Base-by-base conservation (phyloP, 2,888 invertebrate genomes). In the Tipula unca region DNA sequence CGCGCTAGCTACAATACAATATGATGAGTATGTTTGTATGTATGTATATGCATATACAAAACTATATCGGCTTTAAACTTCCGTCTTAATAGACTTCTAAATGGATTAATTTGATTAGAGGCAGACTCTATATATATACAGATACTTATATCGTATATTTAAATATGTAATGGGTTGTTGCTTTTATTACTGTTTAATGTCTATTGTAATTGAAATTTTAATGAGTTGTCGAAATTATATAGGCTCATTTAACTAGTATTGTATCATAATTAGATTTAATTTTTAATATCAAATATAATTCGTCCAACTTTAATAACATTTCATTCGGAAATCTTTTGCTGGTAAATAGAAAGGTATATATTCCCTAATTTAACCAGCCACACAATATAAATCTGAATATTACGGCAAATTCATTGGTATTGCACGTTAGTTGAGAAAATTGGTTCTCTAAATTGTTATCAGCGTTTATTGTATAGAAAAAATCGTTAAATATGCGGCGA, bases 81-180 rank as follows among this genome's bases (percentile, higher is more conserved):
- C 69, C 69, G 69, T 69, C 69, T 69, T 25, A 69, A 69, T 69
- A 69, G 25, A 25, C 20, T 69, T 69, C 10, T 69, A 69, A 69
- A 69, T 69, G 69, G 69, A 69, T 69, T 69, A 69, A 69, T 69
- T 69, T 69, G 69, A 69, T 69, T 69, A 69, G 69, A 10, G 69
- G 69, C 69, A 69, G 69, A 69, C 69, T 69, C 25, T 69, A 20
- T 6, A 32, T 32, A 32, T 2, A 2, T 32, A 32, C 32, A 6
- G 32, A n/a, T n/a, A n/a, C n/a, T n/a, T 25, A 69, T 25, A 69
- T 69, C 20, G 13, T 25, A 13, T 48, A 48, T 25, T 25, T 69
- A 69, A 69, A 25, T 25, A 69, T 25, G 69, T 69, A 69, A 69
- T 69, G 69, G 25, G 25, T 69, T 69, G 25, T 69, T 69, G 69